phyloP scores from a whole-genome alignment of 2,888 invertebrate genomes.

The Hyles lineata region DNA sequence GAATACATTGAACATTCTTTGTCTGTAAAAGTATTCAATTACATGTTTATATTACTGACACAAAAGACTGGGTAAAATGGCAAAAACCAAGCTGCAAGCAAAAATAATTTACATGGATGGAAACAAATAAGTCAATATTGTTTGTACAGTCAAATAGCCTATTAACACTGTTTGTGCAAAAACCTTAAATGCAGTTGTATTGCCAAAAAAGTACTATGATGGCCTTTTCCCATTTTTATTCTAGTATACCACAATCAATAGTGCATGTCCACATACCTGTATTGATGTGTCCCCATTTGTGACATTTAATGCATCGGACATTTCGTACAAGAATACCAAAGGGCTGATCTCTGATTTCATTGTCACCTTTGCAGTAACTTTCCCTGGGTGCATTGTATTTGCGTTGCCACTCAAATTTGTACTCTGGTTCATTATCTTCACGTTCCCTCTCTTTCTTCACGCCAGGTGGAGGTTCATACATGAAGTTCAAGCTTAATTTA shows the following conservation, averaged over 20 bases:
- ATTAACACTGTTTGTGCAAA: too few relatives aligned
- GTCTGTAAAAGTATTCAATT: conserved; percentile 79
- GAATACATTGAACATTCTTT: conserved; percentile 98
- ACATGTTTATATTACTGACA: too few relatives aligned
- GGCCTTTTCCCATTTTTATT: too few relatives aligned
- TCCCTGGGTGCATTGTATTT: conserved; percentile 99
- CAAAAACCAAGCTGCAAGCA: too few relatives aligned
- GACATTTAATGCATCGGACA: conserved; percentile 99
- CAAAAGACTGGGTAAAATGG: too few relatives aligned
- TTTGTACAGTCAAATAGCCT: too few relatives aligned
- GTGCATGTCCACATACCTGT: conserved; percentile 84
- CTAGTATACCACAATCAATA: neutral
- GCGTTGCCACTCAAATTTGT: conserved; percentile 99
- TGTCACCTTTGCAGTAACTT: conserved; percentile 98
- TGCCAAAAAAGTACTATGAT: too few relatives aligned
- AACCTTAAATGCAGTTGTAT: too few relatives aligned
- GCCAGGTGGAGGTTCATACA: conserved; percentile 99
- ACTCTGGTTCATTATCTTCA: conserved; percentile 97
- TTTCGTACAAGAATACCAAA: conserved; percentile 99
- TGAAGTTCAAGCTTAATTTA: conserved; percentile 98
- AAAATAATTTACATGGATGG: too few relatives aligned
- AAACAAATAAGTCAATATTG: too few relatives aligned
- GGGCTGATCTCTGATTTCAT: conserved; percentile 98
- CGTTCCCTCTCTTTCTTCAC: conserved; percentile 96
- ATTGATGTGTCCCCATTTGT: conserved; percentile 99